Percentiles rank a stretch among this genome's conserved stretches.
Conservation (phyloP, 2,113 vertebrate genomes). For the Marcusenius ussheri region DNA sequence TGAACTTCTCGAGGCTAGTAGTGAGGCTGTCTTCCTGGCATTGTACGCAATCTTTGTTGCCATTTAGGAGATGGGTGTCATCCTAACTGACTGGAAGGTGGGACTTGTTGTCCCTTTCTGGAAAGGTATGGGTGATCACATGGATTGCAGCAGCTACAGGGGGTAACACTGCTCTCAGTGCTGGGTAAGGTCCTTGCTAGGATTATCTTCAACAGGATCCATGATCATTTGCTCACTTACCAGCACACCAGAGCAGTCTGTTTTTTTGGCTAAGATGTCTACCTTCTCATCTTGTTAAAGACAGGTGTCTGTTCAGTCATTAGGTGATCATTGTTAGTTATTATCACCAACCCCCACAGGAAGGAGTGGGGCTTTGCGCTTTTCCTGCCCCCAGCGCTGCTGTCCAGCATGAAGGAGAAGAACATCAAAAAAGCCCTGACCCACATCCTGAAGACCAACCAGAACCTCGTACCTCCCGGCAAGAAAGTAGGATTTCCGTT, state of each 20-base stretch:
- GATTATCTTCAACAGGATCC: neutral
- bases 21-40: neutral
- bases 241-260: neutral
- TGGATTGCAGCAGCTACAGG: neutral
- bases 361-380: slow-evolving; percentile 97
- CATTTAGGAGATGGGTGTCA: neutral
- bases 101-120: neutral
- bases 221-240: neutral
- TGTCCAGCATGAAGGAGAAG: slow-evolving; percentile 99
- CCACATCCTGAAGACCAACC: slow-evolving; percentile 97
- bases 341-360: slow-evolving; percentile 50
- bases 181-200: neutral
- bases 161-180: neutral
- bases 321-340: neutral
- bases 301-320: neutral
- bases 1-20: neutral
- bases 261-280: neutral
- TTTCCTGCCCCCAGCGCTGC: slow-evolving; percentile 93
- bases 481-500: slow-evolving; percentile 75
- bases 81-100: neutral
- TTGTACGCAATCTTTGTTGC: neutral
- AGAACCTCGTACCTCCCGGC: slow-evolving; percentile 94
- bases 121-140: neutral
- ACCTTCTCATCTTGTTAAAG: neutral
- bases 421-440: slow-evolving; percentile 98